Evolutionary conservation across 2,888 invertebrate species (phyloP), one percentile per base, ranked within the genome.

Genomic region (Alviniconcha strummeri): DNA sequence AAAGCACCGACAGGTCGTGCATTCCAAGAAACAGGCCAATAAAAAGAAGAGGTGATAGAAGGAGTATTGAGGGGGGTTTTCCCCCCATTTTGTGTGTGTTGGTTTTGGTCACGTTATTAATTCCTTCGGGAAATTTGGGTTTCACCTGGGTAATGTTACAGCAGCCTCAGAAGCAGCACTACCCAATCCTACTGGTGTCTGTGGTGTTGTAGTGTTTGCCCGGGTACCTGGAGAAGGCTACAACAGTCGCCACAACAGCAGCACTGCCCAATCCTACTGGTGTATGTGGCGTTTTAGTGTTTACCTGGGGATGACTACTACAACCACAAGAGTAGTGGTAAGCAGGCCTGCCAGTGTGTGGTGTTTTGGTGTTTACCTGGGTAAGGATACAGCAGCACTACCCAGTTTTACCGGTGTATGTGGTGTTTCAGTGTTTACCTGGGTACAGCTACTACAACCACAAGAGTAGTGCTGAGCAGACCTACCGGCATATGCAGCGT

Each of bases 1-100:
- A 85, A 91, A 91, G 81, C 88, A 91, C n/a, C 84, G 90, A 83
- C 88, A 90, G 54, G 85, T 87, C n/a, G 80, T 86, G 55, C n/a
- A 78, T 9, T 19, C 79, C 15, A 87, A 87, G 60, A 69, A 75
- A 54, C 64, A 67, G 19, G 83, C 71, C 55, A 81, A 81, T 57
- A 77, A 64, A 52, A 17, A 57, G 72, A n/a, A 81, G 85, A 55
- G 77, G 81, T 17, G 56, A 77, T 15, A 69, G 19, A 54, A 67
- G 64, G 80, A 36, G 19, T 36, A 1, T 36, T 36, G 36, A 36
- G 36, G 36, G 1, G 36, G 36, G 1, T 36, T 36, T 36, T 36
- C 3, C 3, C 36, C 3, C 36, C 36, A 78, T 55, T 7, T 15
- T 5, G 19, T 57, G 8, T 78, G 78, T 78, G 54, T 11, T 13